Conservation (phyloP, 2,888 invertebrate genomes). For the Agapostemon virescens region DNA sequence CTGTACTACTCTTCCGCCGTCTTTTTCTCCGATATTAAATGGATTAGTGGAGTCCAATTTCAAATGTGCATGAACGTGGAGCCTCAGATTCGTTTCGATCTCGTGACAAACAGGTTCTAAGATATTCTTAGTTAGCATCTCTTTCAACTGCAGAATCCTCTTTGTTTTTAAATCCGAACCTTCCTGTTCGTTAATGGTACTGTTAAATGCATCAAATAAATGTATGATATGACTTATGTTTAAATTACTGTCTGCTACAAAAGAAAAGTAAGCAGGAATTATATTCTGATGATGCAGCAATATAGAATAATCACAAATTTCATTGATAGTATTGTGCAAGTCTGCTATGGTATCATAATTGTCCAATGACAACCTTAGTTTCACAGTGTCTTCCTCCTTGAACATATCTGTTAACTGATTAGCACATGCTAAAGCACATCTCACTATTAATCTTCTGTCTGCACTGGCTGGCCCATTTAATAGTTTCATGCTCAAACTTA, state of each 20-base stretch:
- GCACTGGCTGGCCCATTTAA: constrained; percentile 82
- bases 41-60: constrained; percentile 88
- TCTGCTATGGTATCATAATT: constrained; percentile 76
- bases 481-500: constrained; percentile 74
- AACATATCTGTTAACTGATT: constrained; percentile 77
- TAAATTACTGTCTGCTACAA: constrained; percentile 70
- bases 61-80: constrained; percentile 95
- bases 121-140: constrained; percentile 83
- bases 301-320: constrained; percentile 76
- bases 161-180: constrained; percentile 60
- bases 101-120: constrained; percentile 89
- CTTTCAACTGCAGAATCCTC: constrained; percentile 68
- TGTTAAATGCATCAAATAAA: constrained; percentile 75
- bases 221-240: constrained; percentile 74
- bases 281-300: constrained; percentile 77
- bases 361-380: constrained; percentile 82
- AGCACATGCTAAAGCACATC: constrained; percentile 86
- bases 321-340: constrained; percentile 67
- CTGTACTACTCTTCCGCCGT: constrained; percentile 83
- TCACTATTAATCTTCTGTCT: constrained; percentile 85
- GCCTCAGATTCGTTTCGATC: constrained; percentile 95
- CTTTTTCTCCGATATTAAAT: constrained; percentile 84
- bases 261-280: constrained; percentile 76
- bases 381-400: constrained; percentile 81
- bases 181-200: constrained; percentile 69